Conservation (phyloP, 2,888 invertebrate genomes). For the Drepanosiphum platanoidis region DNA sequence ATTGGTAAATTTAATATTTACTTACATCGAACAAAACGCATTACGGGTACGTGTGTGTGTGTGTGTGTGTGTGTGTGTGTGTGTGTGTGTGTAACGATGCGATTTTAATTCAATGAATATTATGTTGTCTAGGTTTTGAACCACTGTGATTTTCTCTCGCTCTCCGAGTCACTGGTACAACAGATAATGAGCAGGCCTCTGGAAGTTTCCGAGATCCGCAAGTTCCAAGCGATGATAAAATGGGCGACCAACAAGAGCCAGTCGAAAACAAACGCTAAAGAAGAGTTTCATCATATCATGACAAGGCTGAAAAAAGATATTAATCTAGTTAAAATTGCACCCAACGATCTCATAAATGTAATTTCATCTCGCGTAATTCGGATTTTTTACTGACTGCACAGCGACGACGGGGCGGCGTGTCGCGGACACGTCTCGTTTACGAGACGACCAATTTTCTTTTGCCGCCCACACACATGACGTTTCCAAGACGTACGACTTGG, state of each 20-base stretch:
- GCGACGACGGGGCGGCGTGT: no score
- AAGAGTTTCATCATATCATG: slow-evolving; percentile 93
- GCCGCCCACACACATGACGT: no score
- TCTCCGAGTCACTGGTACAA: slow-evolving; percentile 88
- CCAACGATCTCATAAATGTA: slow-evolving; percentile 90
- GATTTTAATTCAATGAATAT: slow-evolving; percentile 1
- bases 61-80: background rate
- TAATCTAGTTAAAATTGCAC: slow-evolving; percentile 89
- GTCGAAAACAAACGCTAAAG: slow-evolving; percentile 83
- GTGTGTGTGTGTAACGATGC: no score
- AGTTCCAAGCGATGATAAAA: slow-evolving; percentile 91
- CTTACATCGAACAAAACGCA: slow-evolving; percentile 88
- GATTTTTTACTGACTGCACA: no score
- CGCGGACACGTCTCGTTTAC: no score
- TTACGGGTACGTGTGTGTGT: slow-evolving; percentile 70
- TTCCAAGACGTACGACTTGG: no score
- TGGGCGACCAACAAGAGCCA: slow-evolving; percentile 90
- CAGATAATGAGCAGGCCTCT: slow-evolving; percentile 76
- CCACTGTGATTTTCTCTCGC: slow-evolving; percentile 82
- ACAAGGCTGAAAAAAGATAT: slow-evolving; percentile 88
- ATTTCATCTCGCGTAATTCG: no score
- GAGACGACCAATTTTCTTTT: no score
- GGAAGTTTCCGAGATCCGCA: slow-evolving; percentile 87
- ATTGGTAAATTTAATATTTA: slow-evolving; percentile 92
- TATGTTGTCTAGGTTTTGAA: slow-evolving; percentile 74